phyloP scores from a whole-genome alignment of 2,797 vertebrate genomes.

The Capromys pilorides region DNA sequence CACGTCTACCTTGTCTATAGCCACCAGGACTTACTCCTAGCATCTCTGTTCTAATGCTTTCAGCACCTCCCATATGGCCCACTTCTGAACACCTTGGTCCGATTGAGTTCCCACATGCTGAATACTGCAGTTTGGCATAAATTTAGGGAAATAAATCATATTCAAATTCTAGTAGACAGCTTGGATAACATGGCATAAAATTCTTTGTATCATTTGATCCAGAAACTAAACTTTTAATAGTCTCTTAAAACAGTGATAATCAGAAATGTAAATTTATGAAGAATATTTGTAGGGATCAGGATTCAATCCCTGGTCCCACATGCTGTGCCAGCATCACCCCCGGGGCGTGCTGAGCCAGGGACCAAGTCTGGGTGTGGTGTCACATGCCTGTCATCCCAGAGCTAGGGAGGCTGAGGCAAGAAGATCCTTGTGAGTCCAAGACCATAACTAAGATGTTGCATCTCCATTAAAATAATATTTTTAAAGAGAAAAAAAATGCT shows the following conservation, averaged over 20 bases:
- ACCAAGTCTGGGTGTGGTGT: too few relatives aligned
- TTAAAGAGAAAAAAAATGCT: not conserved
- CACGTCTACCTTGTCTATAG: not conserved
- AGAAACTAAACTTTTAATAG: constrained; percentile 25
- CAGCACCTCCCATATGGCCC: not conserved
- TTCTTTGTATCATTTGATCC: not conserved
- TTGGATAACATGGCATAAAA: constrained; percentile 33
- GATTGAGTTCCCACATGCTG: not conserved
- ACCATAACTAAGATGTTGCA: not conserved
- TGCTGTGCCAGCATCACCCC: too few relatives aligned
- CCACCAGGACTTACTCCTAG: not conserved
- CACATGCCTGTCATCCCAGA: too few relatives aligned
- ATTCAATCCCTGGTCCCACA: too few relatives aligned
- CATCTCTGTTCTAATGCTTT: not conserved
- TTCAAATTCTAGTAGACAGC: not conserved
- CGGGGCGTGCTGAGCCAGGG: too few relatives aligned
- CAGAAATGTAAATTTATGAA: not conserved
- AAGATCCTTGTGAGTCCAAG: too few relatives aligned
- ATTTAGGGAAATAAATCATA: not conserved
- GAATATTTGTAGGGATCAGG: not conserved
- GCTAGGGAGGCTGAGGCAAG: too few relatives aligned
- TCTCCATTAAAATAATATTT: constrained; percentile 4
- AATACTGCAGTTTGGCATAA: not conserved
- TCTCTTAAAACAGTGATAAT: constrained; percentile 24
- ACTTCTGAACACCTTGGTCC: not conserved